phyloP scores from a whole-genome alignment of 2,888 invertebrate species.

The Athrips mouffetella region DNA sequence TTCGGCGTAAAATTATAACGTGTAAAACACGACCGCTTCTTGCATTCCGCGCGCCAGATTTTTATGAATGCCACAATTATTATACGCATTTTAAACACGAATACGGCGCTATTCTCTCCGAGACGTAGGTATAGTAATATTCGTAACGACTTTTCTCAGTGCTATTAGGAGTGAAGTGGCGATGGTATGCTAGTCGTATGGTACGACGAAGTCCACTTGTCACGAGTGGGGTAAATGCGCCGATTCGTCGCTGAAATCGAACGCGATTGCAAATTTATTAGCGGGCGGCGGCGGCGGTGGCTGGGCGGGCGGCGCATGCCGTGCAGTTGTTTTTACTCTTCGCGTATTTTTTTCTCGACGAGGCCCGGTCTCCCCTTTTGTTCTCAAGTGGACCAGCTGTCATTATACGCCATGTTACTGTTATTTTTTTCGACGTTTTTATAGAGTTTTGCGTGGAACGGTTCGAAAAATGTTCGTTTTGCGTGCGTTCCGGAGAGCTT shows the following conservation, averaged over 20 bases:
- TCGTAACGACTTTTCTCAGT: constrained; percentile 76
- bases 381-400: constrained; percentile 80
- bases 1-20: constrained; percentile 77
- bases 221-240: constrained; percentile 41
- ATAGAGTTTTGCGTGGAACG: constrained; percentile 74
- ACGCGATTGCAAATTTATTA: constrained; percentile 76
- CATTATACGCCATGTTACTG: constrained; percentile 80
- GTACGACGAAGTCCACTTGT: constrained; percentile 46
- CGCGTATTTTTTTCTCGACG: constrained; percentile 75
- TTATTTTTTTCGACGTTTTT: constrained; percentile 77
- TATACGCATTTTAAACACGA: constrained; percentile 78
- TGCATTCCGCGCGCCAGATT: constrained; percentile 74
- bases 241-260: constrained; percentile 56
- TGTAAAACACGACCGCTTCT: constrained; percentile 75
- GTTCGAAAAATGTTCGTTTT: constrained; percentile 77
- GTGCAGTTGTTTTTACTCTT: constrained; percentile 73
- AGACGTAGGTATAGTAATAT: constrained; percentile 62
- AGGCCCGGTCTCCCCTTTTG: constrained; percentile 76
- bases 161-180: constrained; percentile 60
- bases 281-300: constrained; percentile 46
- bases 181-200: constrained; percentile 34
- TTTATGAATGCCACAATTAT: constrained; percentile 76
- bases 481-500: constrained; percentile 72
- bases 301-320: constrained; percentile 44
- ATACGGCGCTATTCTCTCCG: constrained; percentile 71